Evolutionary conservation across 2,797 vertebrate genomes (phyloP), one percentile per base, ranked within the genome.

Genomic region (Pseudochirops corinnae): DNA sequence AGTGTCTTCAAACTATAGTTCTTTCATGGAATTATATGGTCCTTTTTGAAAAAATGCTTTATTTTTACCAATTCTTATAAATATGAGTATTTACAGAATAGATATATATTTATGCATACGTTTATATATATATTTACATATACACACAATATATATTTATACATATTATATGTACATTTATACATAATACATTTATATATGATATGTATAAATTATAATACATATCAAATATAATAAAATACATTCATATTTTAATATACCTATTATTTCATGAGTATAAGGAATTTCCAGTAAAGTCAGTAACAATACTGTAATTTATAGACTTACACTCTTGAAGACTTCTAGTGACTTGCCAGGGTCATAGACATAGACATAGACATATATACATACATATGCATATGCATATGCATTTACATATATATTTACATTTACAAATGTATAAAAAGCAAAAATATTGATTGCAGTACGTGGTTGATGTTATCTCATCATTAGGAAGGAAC

Each of bases 401-500:
- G 21, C n/a, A 74, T 39, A 55, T 55, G 12, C 55, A 56, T 56
- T 4, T 56, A 56, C 4, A 56, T 18, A 5, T 56, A 56, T 1
- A 21, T 24, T 18, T 56, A 57, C 2, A 58, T 29, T 12, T 33
- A 60, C 29, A 62, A 33, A 33, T 67, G 10, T 14, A n/a, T n/a
- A 39, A 39, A 74, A 74, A 82, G 21, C 33, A 55, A 82, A 50
- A 95, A 94, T 46, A 56, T 12, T 14, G 39, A 28, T 0, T 0
- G 16, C 56, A 94, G 46, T 57, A 39, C 6, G 26, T n/a, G 53
- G 31, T 10, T 74, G 94, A 93, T 62, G 55, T 46, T 2, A 46
- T 46, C 1, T 90, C 74, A 82, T 92, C 92, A 24, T 57, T 67
- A 50, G 93, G 11, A 67, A 90, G 93, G 56, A 94, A 92, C 92